phyloP scores from a whole-genome alignment of 2,888 invertebrate genomes.

The Falcaria lacertinaria region DNA sequence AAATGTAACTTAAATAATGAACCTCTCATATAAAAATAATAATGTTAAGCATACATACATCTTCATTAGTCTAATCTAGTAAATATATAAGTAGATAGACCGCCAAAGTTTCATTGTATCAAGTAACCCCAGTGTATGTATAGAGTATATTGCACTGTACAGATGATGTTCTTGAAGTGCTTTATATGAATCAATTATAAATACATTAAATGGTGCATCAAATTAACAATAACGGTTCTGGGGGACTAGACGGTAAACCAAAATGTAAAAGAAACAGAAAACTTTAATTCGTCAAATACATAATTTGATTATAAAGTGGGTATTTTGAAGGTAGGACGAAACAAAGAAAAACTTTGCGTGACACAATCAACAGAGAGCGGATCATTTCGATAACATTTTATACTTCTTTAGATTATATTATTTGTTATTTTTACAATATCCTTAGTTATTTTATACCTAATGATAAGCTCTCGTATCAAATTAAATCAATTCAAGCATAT shows the following conservation, averaged over 20 bases:
- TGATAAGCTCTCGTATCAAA: conserved; percentile 26
- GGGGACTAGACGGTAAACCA: too few relatives aligned
- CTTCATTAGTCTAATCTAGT: conserved; percentile 50
- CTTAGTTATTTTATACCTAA: conserved; percentile 19
- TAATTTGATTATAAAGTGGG: too few relatives aligned
- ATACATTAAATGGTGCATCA: too few relatives aligned
- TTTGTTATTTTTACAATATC: conserved; percentile 16
- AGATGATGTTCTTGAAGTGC: too few relatives aligned
- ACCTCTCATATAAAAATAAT: conserved; percentile 75
- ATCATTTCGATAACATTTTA: conserved; percentile 17
- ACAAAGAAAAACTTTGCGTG: conserved; percentile 13
- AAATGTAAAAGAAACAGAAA: too few relatives aligned
- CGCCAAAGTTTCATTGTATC: conserved; percentile 57
- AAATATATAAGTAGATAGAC: conserved; percentile 74
- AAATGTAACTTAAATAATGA: conserved; percentile 72
- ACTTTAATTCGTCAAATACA: too few relatives aligned
- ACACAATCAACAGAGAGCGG: conserved; percentile 19
- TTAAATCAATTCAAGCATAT: conserved; percentile 13
- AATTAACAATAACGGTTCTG: too few relatives aligned
- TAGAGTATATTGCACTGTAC: conserved; percentile 31
- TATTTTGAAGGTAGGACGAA: neutral
- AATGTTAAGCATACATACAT: conserved; percentile 57
- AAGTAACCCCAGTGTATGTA: conserved; percentile 26
- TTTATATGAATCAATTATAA: too few relatives aligned
- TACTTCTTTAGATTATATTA: conserved; percentile 15